Conservation (phyloP, 37 sponge, comb jelly and placozoan species). For the Halichondria panicea region DNA sequence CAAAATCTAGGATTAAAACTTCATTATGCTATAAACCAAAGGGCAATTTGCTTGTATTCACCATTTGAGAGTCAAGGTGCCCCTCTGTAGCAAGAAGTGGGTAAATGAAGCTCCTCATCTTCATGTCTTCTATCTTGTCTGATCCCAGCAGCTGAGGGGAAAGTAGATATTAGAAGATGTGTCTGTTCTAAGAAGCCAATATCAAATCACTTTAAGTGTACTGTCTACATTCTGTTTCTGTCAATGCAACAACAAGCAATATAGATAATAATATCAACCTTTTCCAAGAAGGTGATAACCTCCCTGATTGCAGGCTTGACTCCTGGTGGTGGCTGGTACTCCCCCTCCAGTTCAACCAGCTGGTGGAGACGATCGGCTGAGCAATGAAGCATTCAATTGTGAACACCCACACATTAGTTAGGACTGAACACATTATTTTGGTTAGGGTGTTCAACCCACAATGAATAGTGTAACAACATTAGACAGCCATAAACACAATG, state of each 20-base stretch:
- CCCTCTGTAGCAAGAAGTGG: conserved; percentile 48
- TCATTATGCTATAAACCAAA: not conserved
- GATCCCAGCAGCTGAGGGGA: conserved; percentile 9
- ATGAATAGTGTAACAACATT: too few species aligned
- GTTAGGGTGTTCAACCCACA: too few species aligned
- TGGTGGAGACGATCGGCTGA: conserved; percentile 26
- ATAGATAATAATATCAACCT: conserved; percentile 26
- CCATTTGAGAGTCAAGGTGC: conserved; percentile 29
- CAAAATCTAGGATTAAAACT: too few species aligned
- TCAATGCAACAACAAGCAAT: not conserved
- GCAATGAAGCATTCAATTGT: too few species aligned
- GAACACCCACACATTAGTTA: too few species aligned
- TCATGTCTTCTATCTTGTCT: not conserved
- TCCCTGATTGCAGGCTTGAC: conserved; percentile 18
- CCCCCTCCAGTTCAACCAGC: conserved; percentile 38
- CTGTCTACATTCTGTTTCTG: not conserved
- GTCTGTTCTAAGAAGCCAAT: not conserved
- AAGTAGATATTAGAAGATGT: not conserved
- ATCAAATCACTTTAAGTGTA: not conserved
- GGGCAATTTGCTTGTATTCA: not conserved
- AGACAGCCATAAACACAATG: not conserved
- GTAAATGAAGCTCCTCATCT: conserved; percentile 47
- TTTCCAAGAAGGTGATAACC: conserved; percentile 25
- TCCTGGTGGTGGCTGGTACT: conserved; percentile 39
- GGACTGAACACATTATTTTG: not conserved